A percentile compares a stretch with the other conserved stretches of the same genome.
Conservation (phyloP, 2,797 vertebrate species). For the Loriculus beryllinus region DNA sequence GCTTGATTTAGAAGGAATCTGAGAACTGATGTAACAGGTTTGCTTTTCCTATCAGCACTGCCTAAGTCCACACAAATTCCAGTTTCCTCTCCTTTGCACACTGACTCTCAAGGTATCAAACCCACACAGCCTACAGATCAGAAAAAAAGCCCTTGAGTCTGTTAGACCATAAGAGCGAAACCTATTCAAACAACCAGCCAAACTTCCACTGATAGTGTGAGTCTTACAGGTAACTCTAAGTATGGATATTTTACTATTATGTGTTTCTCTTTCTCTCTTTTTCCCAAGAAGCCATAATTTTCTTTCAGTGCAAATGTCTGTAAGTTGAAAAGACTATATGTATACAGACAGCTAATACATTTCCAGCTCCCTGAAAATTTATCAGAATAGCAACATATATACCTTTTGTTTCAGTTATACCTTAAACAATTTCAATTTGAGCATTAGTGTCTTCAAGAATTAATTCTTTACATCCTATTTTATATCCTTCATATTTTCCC, state of each 20-base stretch:
- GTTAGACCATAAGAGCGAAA: not conserved
- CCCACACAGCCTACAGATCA: accelerated
- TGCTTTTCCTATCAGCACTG: not conserved
- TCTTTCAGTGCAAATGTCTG: not conserved
- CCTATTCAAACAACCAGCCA: not conserved
- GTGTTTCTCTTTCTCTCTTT: not conserved
- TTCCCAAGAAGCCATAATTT: not conserved
- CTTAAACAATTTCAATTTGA: not conserved
- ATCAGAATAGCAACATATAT: not conserved
- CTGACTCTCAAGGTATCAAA: not conserved
- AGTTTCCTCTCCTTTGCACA: not conserved
- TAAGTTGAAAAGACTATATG: not conserved
- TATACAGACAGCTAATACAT: not conserved
- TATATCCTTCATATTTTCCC: not conserved
- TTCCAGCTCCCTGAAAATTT: not conserved
- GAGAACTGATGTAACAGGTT: not conserved
- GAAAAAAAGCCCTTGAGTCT: not conserved
- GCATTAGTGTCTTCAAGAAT: not conserved
- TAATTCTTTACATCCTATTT: not conserved
- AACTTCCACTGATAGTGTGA: not conserved
- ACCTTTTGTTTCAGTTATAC: not conserved
- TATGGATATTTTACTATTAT: not conserved
- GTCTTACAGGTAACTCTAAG: not conserved
- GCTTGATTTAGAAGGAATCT: not conserved
- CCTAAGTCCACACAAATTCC: not conserved